phyloP scores from a whole-genome alignment of 1,140 invertebrate genomes.

The Drosophila ironensis region DNA sequence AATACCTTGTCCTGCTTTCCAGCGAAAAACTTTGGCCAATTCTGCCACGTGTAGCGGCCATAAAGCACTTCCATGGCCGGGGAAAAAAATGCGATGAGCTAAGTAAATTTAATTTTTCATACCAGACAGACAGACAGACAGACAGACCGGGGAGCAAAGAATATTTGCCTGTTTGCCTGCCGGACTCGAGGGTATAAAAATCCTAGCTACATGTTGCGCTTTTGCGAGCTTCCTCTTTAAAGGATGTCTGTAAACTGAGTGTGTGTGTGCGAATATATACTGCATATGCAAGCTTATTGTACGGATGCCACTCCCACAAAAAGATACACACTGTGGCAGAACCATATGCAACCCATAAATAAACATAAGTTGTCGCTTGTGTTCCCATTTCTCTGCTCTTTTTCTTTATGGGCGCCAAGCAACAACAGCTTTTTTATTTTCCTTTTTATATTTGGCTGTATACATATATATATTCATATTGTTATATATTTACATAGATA shows the following conservation, averaged over 20 bases:
- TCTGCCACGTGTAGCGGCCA: slow-evolving; percentile 36
- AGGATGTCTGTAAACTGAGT: neutral
- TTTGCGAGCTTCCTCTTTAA: slow-evolving; percentile 9
- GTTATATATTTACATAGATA: slow-evolving; percentile 14
- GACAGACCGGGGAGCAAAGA: neutral
- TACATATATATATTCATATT: slow-evolving; percentile 6
- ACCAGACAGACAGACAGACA: no score
- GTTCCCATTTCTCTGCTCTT: slow-evolving; percentile 40
- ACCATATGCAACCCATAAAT: slow-evolving; percentile 65
- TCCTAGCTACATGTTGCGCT: slow-evolving; percentile 59
- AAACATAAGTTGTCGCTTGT: slow-evolving; percentile 67
- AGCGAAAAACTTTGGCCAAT: slow-evolving; percentile 19
- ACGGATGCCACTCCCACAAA: slow-evolving; percentile 15
- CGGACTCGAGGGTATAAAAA: slow-evolving; percentile 17
- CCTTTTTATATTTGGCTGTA: slow-evolving; percentile 6
- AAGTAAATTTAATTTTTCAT: slow-evolving; percentile 42
- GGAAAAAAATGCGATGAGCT: slow-evolving; percentile 7
- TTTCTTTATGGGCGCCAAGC: slow-evolving; percentile 36
- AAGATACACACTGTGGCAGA: slow-evolving; percentile 9
- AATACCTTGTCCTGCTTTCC: slow-evolving; percentile 7
- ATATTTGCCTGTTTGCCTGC: slow-evolving; percentile 18
- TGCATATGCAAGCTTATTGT: slow-evolving; percentile 17
- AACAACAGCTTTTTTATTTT: slow-evolving; percentile 56
- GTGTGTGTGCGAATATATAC: neutral
- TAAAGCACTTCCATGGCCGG: slow-evolving; percentile 11